These are phyloP conservation scores for Drosophila tropicalis DNA, from an alignment of 1,140 invertebrate genomes.

Conservation along the genomic window DNA sequence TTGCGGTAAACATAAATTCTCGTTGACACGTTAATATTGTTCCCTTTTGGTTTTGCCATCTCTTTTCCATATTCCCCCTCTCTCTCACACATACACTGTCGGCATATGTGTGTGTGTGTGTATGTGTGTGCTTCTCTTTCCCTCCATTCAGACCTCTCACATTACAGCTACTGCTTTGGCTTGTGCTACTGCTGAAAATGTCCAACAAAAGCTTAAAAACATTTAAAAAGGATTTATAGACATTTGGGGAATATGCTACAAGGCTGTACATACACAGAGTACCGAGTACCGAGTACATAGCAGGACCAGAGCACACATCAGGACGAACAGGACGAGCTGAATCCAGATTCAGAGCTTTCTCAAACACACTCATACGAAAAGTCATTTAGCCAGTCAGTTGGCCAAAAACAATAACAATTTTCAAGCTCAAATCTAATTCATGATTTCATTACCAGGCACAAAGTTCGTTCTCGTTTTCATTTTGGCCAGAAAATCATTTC, in stretches of 20 bases:
- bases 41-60: conserved; percentile 72
- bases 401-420: conserved; percentile 79
- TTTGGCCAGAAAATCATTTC: conserved; percentile 73
- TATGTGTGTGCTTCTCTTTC: conserved; percentile 23
- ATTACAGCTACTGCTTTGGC: conserved; percentile 35
- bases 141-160: conserved; percentile 6
- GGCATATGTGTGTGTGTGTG: conserved; percentile 18
- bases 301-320: conserved; percentile 32
- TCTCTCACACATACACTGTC: neutral
- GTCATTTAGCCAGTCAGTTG: conserved; percentile 71
- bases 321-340: conserved; percentile 5
- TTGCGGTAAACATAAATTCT: conserved; percentile 82
- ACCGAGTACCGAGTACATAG: conserved; percentile 22
- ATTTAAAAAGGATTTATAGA: conserved; percentile 82
- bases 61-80: neutral
- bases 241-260: conserved; percentile 79
- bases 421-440: conserved; percentile 80
- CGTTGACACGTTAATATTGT: conserved; percentile 82
- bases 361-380: conserved; percentile 52
- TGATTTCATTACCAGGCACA: conserved; percentile 72
- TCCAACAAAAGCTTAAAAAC: conserved; percentile 82
- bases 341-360: conserved; percentile 5
- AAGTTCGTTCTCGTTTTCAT: conserved; percentile 31
- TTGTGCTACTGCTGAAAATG: conserved; percentile 64
- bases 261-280: conserved; percentile 31